These are phyloP conservation scores for Morone saxatilis DNA, from an alignment of 2,113 vertebrate species.

Conservation along the genomic window DNA sequence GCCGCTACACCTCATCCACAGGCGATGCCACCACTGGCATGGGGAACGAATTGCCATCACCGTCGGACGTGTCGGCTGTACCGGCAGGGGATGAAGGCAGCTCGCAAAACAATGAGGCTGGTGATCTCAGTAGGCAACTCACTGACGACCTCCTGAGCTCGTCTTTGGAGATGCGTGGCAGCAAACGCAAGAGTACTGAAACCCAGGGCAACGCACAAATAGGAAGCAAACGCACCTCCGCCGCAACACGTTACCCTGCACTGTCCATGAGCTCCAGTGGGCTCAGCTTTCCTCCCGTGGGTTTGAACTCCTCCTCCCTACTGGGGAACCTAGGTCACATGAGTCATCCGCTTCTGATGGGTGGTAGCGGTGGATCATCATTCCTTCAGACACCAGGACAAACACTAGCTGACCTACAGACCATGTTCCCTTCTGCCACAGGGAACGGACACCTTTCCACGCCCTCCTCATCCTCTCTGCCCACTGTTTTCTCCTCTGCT, in stretches of 20 bases:
- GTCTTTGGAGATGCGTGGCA: conserved; percentile 87
- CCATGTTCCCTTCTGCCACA: conserved; percentile 90
- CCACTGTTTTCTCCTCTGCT: conserved; percentile 89
- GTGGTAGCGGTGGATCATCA: conserved; percentile 85
- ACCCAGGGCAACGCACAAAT: conserved; percentile 86
- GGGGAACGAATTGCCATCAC: conserved; percentile 78
- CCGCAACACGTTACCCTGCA: conserved; percentile 87
- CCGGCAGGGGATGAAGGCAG: conserved; percentile 49
- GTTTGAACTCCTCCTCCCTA: conserved; percentile 92
- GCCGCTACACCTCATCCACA: conserved; percentile 88
- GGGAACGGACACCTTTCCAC: conserved; percentile 75
- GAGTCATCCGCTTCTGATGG: conserved; percentile 91
- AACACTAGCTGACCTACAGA: conserved; percentile 91
- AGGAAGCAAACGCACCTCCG: conserved; percentile 85
- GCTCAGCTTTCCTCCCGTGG: conserved; percentile 90
- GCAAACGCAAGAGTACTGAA: conserved; percentile 89
- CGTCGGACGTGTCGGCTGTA: conserved; percentile 56
- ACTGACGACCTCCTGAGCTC: conserved; percentile 83
- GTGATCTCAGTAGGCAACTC: conserved; percentile 76
- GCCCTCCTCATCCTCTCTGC: conserved; percentile 83
- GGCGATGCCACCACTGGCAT: conserved; percentile 71
- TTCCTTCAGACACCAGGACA: conserved; percentile 93
- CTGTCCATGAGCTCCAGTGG: conserved; percentile 87
- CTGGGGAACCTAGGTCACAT: conserved; percentile 91
- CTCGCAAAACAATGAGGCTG: conserved; percentile 69